phyloP scores from a whole-genome alignment of 2,113 vertebrate species.

The Etheostoma cragini region DNA sequence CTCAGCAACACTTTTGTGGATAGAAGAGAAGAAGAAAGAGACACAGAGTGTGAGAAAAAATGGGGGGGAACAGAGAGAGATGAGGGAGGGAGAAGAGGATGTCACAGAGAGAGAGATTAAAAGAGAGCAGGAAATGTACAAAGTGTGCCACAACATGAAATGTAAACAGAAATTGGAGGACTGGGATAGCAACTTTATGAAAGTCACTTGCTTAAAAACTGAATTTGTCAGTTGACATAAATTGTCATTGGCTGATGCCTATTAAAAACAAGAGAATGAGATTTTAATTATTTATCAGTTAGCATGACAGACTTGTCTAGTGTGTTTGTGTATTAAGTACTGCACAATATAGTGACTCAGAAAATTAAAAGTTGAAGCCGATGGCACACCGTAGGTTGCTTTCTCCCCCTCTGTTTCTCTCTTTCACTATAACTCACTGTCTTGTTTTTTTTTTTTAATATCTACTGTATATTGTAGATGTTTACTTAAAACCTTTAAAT shows the following conservation, averaged over 20 bases:
- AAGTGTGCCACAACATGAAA: slow-evolving; percentile 3
- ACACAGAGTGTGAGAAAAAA: neutral
- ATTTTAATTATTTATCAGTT: neutral
- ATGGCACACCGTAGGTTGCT: neutral
- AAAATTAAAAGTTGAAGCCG: neutral
- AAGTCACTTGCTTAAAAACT: slow-evolving; percentile 1
- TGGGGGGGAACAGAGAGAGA: neutral
- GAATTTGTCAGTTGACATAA: slow-evolving; percentile 22
- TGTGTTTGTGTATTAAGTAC: neutral
- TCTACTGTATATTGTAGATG: neutral
- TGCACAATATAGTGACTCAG: neutral
- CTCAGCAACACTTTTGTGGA: slow-evolving; percentile 16
- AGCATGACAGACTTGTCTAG: neutral
- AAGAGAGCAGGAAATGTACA: slow-evolving; percentile 20
- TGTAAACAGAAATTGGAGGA: slow-evolving; percentile 7
- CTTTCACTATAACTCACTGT: neutral
- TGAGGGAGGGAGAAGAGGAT: neutral
- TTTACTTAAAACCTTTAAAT: neutral
- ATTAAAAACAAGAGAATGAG: slow-evolving; percentile 5
- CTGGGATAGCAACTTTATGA: neutral
- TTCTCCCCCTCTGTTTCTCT: neutral
- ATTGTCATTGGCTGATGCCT: neutral
- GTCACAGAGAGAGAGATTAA: neutral
- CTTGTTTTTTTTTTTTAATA: neutral
- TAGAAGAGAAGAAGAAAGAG: slow-evolving; percentile 38